phyloP scores from a whole-genome alignment of 1,140 invertebrate genomes.

The Arctopsyche grandis region DNA sequence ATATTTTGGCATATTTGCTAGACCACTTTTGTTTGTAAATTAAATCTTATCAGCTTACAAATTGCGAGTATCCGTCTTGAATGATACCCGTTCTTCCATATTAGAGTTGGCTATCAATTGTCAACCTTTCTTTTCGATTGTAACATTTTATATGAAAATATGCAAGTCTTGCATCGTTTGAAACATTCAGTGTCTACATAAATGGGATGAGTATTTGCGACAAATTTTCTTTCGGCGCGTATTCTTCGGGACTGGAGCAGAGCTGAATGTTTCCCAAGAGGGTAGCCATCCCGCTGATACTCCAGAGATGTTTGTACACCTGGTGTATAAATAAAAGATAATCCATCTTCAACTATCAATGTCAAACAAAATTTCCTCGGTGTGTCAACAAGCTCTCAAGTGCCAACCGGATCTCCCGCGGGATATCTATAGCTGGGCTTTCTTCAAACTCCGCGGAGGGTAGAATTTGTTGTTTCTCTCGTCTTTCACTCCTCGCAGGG shows the following conservation, averaged over 20 bases:
- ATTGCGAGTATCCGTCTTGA: too few relatives aligned
- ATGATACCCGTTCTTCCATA: too few relatives aligned
- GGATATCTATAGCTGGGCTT: slow-evolving; percentile 26
- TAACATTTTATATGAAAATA: too few relatives aligned
- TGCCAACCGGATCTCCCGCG: slow-evolving; percentile 16
- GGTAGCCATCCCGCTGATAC: background rate
- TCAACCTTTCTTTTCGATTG: too few relatives aligned
- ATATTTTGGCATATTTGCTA: too few relatives aligned
- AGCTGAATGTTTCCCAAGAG: slow-evolving; percentile 8
- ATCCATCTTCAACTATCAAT: slow-evolving; percentile 51
- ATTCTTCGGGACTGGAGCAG: background rate
- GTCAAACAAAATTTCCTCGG: slow-evolving; percentile 49
- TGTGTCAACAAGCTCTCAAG: slow-evolving; percentile 40
- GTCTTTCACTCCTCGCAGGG: background rate
- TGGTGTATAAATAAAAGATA: slow-evolving; percentile 51
- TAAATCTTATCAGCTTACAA: too few relatives aligned
- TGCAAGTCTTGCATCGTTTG: background rate
- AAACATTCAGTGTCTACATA: background rate
- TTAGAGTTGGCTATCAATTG: too few relatives aligned
- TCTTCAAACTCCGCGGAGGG: background rate
- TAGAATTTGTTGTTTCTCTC: slow-evolving; percentile 2
- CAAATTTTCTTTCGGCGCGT: slow-evolving; percentile 12
- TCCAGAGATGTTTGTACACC: slow-evolving; percentile 39
- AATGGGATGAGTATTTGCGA: background rate
- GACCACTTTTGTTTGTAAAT: too few relatives aligned